A percentile compares a stretch with the other conserved stretches of the same genome.
Conservation (phyloP, 2,888 invertebrate species). For the Caenorhabditis imperialis region DNA sequence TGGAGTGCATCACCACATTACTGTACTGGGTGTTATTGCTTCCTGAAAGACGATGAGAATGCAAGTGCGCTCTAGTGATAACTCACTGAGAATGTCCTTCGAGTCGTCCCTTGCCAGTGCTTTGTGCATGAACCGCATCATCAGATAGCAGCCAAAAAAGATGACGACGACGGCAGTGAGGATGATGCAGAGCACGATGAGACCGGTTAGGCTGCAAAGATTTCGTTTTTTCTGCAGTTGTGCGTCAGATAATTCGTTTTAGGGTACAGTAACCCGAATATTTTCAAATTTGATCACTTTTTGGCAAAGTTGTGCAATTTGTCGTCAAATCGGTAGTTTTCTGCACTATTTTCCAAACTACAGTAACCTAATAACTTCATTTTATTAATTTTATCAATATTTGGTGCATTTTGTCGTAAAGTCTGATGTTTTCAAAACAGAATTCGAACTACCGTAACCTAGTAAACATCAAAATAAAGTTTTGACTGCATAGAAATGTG, state of each 20-base stretch:
- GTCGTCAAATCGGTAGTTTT: no score
- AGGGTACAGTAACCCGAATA: background rate
- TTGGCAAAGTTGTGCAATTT: no score
- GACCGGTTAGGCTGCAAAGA: conserved; percentile 57
- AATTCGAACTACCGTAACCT: no score
- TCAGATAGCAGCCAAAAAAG: conserved; percentile 62
- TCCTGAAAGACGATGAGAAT: conserved; percentile 13
- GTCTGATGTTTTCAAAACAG: conserved; percentile 1
- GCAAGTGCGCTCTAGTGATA: background rate
- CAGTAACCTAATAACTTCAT: no score
- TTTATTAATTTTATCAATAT: conserved; percentile 4
- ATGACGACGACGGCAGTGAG: conserved; percentile 60
- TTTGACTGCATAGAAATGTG: no score
- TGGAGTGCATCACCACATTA: conserved; percentile 66
- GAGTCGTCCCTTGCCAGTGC: conserved; percentile 57
- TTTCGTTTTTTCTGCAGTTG: background rate
- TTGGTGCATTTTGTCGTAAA: no score
- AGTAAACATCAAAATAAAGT: no score
- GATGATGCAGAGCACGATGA: conserved; percentile 62
- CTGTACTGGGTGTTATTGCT: conserved; percentile 38
- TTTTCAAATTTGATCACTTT: conserved; percentile 7
- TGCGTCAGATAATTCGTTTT: background rate
- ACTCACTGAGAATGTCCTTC: conserved; percentile 57
- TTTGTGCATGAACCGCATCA: conserved; percentile 66
- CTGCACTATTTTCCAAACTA: no score